Percentiles rank a stretch among this genome's conserved stretches.
Conservation (phyloP, 2,797 vertebrate species). For the Bovichtus variegatus region DNA sequence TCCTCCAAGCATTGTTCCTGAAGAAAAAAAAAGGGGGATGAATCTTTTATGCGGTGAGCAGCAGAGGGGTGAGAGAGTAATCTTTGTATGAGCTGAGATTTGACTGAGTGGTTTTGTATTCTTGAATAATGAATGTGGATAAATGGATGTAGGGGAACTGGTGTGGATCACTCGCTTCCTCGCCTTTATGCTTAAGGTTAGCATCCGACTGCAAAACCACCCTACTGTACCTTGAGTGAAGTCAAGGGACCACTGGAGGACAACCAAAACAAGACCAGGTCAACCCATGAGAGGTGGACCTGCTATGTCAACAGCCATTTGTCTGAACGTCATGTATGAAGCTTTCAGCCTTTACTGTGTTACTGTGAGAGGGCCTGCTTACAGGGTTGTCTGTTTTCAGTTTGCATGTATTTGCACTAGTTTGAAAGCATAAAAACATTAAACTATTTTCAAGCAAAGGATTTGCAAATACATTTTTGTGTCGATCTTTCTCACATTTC, state of each 20-base stretch:
- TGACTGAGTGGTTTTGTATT: constrained; percentile 81
- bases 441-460: constrained; percentile 75
- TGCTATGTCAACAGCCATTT: neutral
- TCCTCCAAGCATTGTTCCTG: constrained; percentile 40
- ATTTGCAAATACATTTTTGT: neutral
- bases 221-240: constrained; percentile 24
- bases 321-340: constrained; percentile 34
- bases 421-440: constrained; percentile 64
- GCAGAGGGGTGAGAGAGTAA: constrained; percentile 47
- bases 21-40: constrained; percentile 52
- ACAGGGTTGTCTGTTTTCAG: constrained; percentile 63
- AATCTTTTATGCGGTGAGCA: constrained; percentile 69
- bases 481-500: neutral
- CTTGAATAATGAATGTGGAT: constrained; percentile 82
- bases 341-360: constrained; percentile 35
- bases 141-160: constrained; percentile 70
- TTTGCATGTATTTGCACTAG: constrained; percentile 86
- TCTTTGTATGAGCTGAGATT: constrained; percentile 72
- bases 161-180: constrained; percentile 50
- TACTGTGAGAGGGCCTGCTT: constrained; percentile 37
- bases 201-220: constrained; percentile 25
- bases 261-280: constrained; percentile 37
- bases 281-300: constrained; percentile 17
- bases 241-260: constrained; percentile 36
- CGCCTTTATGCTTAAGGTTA: constrained; percentile 40